Evolutionary conservation across 2,797 vertebrate genomes (phyloP), one percentile per base, ranked within the genome.

Genomic region (Lycodopsis pacificus): DNA sequence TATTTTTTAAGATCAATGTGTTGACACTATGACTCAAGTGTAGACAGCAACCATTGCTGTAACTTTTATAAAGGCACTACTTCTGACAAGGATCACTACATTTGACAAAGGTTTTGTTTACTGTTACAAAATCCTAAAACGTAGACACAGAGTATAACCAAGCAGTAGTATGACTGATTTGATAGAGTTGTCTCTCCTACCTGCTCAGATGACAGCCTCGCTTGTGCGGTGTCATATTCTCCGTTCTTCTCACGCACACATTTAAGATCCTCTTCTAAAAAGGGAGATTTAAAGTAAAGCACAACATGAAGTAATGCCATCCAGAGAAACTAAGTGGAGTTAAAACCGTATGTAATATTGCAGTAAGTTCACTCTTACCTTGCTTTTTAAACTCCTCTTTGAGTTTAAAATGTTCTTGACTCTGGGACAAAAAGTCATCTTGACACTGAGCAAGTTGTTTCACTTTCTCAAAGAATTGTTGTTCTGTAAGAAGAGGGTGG

Each of bases 401-500:
- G 10, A 99, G 93, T 69, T 89, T 96, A 6, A 96, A 94, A 84
- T 96, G 95, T 19, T 97, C 97, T 70, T 97, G 96, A 0, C 96
- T 96, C 88, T 97, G 95, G 8, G 94, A 95, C 66, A 98, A 88
- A 65, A 97, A 96, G 3, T 97, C 96, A n/a, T 97, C 96, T 77
- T 97, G 97, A 89, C 95, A 96, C n/a, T 97, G 96, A 34, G 95
- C 93, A 27, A 98, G 95, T n/a, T 96, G 95, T 77, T 97, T 97
- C 80, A 98, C 97, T 73, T 99, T 96, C 81, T 99, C 97, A 81
- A 99, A 99, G 80, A 98, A 98, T n/a, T 98, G 97, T 95, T 99
- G 97, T 20, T 99, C 98, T 99, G 89, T 59, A 86, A 61, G 49
- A 56, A 44, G 5, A 69, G 42, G 4, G 9, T 30, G 13, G 59